phyloP scores from a whole-genome alignment of 2,888 invertebrate species.

The Ommatoiulus sabulosus region DNA sequence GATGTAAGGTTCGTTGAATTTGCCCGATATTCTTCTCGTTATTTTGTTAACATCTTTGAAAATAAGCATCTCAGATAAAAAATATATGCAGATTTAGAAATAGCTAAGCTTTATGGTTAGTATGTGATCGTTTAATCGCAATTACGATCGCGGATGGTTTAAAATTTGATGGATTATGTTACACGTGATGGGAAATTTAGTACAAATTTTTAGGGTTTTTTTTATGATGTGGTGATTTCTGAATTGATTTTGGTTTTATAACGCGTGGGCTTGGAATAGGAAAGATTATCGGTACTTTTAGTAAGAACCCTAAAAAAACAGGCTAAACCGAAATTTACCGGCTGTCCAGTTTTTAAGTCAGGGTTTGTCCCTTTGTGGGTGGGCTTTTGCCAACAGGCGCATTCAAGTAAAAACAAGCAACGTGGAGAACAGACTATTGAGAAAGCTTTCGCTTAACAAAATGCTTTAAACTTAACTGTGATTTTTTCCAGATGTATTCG shows the following conservation, averaged over 20 bases:
- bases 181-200: constrained; percentile 41
- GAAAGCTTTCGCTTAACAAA: background rate
- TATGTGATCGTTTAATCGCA: background rate
- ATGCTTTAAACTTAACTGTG: background rate
- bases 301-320: background rate
- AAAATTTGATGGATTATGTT: constrained; percentile 47
- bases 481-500: constrained; percentile 58
- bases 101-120: background rate
- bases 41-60: background rate
- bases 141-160: background rate
- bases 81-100: background rate
- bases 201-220: background rate
- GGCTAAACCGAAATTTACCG: background rate
- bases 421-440: too few species aligned
- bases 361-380: background rate
- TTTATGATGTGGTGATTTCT: background rate
- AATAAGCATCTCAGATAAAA: background rate
- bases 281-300: background rate
- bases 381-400: background rate
- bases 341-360: background rate
- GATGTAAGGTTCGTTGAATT: constrained; percentile 5
- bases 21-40: background rate
- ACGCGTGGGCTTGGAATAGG: background rate
- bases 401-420: too few species aligned
- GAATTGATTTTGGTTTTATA: background rate